Conservation (phyloP, 2,113 vertebrate species). For the Varanus salvator region DNA sequence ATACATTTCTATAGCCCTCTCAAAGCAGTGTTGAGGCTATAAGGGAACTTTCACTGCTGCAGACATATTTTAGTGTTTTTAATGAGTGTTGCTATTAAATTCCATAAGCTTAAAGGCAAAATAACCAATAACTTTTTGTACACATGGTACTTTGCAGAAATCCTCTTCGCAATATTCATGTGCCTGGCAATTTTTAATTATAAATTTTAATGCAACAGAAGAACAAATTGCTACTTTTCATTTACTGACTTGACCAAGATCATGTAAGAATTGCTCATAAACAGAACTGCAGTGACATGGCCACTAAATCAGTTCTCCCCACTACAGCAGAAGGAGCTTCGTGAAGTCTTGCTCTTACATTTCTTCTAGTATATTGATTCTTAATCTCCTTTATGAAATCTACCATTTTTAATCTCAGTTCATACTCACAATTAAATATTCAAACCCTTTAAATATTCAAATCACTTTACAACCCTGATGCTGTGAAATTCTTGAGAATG, state of each 20-base stretch:
- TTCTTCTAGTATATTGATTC: not conserved
- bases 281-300: not conserved
- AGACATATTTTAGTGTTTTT: not conserved
- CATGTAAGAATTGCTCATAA: not conserved
- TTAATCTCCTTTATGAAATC: constrained; percentile 26
- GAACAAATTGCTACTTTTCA: not conserved
- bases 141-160: not conserved
- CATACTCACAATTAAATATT: constrained; percentile 10
- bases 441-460: constrained; percentile 10
- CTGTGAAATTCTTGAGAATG: not conserved
- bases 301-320: not conserved
- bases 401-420: constrained; percentile 6
- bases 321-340: not conserved
- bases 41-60: not conserved
- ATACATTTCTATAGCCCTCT: not conserved
- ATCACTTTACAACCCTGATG: constrained; percentile 9
- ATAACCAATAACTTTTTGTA: not conserved
- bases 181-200: not conserved
- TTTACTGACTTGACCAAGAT: not conserved
- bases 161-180: not conserved
- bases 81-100: not conserved
- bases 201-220: constrained; percentile 1
- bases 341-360: constrained; percentile 8
- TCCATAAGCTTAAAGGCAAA: constrained; percentile 10
- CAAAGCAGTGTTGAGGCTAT: not conserved